Conservation (phyloP, 2,888 invertebrate genomes). For the Beris chalybata region DNA sequence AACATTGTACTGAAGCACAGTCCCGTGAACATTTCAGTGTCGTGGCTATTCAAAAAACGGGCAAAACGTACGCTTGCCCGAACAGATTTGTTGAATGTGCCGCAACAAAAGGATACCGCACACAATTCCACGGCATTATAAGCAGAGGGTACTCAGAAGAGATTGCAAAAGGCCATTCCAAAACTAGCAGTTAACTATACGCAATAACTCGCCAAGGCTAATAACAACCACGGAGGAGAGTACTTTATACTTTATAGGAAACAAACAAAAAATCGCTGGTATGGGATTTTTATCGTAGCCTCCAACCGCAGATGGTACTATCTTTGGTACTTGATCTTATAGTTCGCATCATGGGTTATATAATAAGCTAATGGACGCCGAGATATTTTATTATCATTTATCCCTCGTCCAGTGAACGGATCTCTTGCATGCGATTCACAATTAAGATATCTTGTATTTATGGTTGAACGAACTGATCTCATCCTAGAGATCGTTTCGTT, state of each 20-base stretch:
- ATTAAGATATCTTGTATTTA: too few relatives aligned
- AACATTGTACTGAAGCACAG: background rate
- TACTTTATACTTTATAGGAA: slow-evolving; percentile 10
- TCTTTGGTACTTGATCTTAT: slow-evolving; percentile 10
- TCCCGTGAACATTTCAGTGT: slow-evolving; percentile 6
- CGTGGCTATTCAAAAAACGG: slow-evolving; percentile 21
- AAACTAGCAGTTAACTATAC: slow-evolving; percentile 25
- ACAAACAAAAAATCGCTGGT: slow-evolving; percentile 11
- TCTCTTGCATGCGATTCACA: too few relatives aligned
- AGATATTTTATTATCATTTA: too few relatives aligned
- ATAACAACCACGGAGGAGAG: too few relatives aligned
- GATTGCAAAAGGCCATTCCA: slow-evolving; percentile 19
- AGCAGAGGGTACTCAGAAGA: slow-evolving; percentile 6
- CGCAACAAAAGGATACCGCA: slow-evolving; percentile 21
- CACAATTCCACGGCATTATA: too few relatives aligned
- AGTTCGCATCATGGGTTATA: too few relatives aligned
- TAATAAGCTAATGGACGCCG: too few relatives aligned
- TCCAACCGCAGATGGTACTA: slow-evolving; percentile 3
- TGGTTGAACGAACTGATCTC: too few relatives aligned
- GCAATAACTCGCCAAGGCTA: slow-evolving; percentile 2
- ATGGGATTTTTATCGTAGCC: background rate
- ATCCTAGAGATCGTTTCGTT: too few relatives aligned
- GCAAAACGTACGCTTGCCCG: slow-evolving; percentile 31
- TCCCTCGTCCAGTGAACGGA: too few relatives aligned
- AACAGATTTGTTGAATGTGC: slow-evolving; percentile 32